These are phyloP conservation scores for Cyprinodon variegatus DNA, from an alignment of 2,113 vertebrate genomes.

Conservation along the genomic window DNA sequence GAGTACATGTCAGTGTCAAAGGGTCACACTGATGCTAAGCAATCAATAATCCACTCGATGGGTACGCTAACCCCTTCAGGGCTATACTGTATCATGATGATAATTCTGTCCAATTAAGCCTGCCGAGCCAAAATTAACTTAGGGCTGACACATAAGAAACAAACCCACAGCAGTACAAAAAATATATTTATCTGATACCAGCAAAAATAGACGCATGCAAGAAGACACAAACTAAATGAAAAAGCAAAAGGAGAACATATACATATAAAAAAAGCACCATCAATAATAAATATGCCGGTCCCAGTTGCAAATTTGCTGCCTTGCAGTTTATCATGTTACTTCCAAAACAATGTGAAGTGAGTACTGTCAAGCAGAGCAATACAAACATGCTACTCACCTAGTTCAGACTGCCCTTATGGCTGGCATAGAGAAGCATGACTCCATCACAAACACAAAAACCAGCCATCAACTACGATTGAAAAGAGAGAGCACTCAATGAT, in stretches of 20 bases:
- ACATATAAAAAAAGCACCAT: slow-evolving; percentile 10
- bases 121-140: slow-evolving; percentile 29
- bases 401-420: slow-evolving; percentile 68
- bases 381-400: slow-evolving; percentile 72
- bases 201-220: neutral
- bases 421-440: slow-evolving; percentile 64
- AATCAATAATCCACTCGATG: slow-evolving; percentile 30
- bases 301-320: slow-evolving; percentile 1
- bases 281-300: neutral
- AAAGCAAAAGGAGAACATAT: neutral
- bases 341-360: slow-evolving; percentile 24
- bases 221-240: neutral
- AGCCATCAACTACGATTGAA: slow-evolving; percentile 51
- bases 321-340: slow-evolving; percentile 22
- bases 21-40: slow-evolving; percentile 23
- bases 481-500: slow-evolving; percentile 41
- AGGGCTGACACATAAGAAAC: slow-evolving; percentile 32
- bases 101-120: slow-evolving; percentile 44
- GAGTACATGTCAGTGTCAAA: slow-evolving; percentile 8
- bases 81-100: slow-evolving; percentile 30
- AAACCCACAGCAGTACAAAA: slow-evolving; percentile 11
- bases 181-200: slow-evolving; percentile 22
- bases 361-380: slow-evolving; percentile 32
- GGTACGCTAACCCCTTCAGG: slow-evolving; percentile 40
- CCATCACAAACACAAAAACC: slow-evolving; percentile 54